phyloP scores from a whole-genome alignment of 2,113 vertebrate genomes.

The Ia io region DNA sequence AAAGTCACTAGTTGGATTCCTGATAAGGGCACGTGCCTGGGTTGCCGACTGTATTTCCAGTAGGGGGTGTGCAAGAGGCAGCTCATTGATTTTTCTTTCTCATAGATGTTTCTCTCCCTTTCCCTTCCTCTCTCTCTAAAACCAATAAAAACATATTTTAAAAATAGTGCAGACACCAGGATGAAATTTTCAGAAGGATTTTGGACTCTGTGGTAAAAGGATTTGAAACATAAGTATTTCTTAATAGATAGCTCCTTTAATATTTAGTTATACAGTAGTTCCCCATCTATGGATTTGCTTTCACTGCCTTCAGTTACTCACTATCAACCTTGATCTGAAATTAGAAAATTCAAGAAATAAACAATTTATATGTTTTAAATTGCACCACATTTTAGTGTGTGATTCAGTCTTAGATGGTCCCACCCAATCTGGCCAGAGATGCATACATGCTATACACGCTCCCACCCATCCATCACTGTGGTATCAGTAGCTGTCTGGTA shows the following conservation, averaged over 20 bases:
- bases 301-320: background rate
- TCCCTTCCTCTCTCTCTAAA: no score
- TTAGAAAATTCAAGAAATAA: background rate
- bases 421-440: no score
- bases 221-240: background rate
- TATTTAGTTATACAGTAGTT: background rate
- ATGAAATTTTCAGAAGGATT: background rate
- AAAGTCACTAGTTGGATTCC: no score
- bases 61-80: no score
- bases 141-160: background rate
- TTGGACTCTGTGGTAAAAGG: background rate
- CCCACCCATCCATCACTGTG: no score
- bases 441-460: background rate
- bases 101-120: no score
- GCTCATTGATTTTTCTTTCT: no score
- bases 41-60: no score
- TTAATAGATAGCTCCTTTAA: background rate
- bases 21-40: no score
- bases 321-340: background rate
- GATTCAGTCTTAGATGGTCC: background rate
- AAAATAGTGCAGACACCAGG: background rate
- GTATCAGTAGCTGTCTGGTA: background rate
- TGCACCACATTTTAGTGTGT: background rate
- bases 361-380: background rate
- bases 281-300: background rate